Evolutionary conservation across 2,113 vertebrate species (phyloP).

Genomic region (Ovis canadensis): DNA sequence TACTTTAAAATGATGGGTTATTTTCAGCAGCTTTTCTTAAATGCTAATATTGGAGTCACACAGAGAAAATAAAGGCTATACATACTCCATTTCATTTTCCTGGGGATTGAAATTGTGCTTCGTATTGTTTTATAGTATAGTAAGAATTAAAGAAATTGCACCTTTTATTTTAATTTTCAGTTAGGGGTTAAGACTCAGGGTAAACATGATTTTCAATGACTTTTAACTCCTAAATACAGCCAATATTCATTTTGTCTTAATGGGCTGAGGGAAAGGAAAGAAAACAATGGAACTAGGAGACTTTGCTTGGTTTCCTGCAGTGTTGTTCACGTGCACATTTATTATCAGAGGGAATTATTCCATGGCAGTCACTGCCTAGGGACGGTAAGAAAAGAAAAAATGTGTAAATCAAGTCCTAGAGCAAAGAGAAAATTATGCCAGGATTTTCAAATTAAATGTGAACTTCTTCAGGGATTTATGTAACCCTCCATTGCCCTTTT

Average conservation of each 20-base stretch:
- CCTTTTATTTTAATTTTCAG: conserved; percentile 30
- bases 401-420: background rate
- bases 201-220: background rate
- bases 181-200: background rate
- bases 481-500: background rate
- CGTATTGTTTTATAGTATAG: background rate
- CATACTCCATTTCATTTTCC: background rate
- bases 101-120: background rate
- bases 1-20: conserved; percentile 22
- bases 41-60: background rate
- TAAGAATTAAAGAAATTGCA: background rate
- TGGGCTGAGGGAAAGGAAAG: background rate
- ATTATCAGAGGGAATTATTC: background rate
- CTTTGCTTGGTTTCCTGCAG: background rate
- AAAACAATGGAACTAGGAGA: background rate
- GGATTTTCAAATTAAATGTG: background rate
- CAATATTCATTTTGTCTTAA: conserved; percentile 22
- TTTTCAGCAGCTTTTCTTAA: conserved; percentile 19
- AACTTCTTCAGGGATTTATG: background rate
- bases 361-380: background rate
- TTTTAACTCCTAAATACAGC: background rate
- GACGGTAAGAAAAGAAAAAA: background rate
- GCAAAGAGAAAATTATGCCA: background rate
- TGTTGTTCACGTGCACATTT: background rate
- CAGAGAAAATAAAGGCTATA: background rate